A percentile compares a stretch with the other conserved stretches of the same genome.
These are phyloP conservation scores for Pachymerium ferrugineum DNA, from an alignment of 2,888 invertebrate genomes.

Conservation along the genomic window DNA sequence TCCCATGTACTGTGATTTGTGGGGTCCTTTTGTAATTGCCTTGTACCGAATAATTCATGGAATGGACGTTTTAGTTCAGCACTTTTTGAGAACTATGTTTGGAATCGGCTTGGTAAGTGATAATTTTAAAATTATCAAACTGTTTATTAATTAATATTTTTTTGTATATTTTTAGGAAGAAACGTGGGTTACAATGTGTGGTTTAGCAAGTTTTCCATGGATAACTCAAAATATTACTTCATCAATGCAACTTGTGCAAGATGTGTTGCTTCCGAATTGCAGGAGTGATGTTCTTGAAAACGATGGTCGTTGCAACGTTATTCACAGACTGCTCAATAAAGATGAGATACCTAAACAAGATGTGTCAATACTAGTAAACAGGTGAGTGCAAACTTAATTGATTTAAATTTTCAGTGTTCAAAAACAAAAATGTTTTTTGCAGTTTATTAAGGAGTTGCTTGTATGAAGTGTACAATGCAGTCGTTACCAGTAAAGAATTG, in stretches of 20 bases:
- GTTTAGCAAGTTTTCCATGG: constrained; percentile 33
- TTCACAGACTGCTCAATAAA: no score
- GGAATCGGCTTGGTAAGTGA: constrained; percentile 16
- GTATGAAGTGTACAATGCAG: constrained; percentile 32
- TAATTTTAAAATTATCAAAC: no score
- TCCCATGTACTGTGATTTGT: constrained; percentile 70
- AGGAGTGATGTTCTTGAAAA: neutral
- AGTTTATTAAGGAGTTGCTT: constrained; percentile 29
- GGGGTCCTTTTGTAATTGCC: constrained; percentile 53
- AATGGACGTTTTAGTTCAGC: constrained; percentile 36
- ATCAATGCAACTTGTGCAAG: neutral
- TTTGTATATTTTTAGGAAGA: neutral
- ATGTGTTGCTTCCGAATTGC: neutral
- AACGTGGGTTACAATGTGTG: neutral
- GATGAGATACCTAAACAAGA: no score
- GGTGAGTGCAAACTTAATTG: neutral
- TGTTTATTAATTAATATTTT: neutral
- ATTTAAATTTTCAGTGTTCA: neutral
- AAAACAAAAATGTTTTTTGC: neutral
- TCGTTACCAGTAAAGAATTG: neutral
- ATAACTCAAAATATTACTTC: constrained; percentile 2
- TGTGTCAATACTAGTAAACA: constrained; percentile 53
- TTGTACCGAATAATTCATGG: constrained; percentile 39
- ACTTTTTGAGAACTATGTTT: constrained; percentile 32
- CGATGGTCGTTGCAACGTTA: no score